Evolutionary conservation across 2,797 vertebrate genomes (phyloP), one percentile per base, ranked within the genome.

Genomic region (Protonibea diacanthus): DNA sequence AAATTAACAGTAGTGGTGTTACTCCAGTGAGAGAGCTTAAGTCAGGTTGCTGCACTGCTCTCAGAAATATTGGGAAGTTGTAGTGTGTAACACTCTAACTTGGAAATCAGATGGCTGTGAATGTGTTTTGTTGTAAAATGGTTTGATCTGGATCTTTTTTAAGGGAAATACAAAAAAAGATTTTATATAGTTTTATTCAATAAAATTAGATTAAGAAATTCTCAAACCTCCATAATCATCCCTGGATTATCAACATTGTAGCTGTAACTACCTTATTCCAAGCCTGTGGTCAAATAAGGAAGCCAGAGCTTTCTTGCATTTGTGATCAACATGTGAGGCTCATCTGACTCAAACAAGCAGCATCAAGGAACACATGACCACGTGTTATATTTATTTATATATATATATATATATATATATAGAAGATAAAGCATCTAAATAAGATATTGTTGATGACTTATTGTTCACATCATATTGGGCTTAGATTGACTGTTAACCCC

Each of bases 241-340:
- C 17, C 23, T 7, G 5, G 8, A 20, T 40, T 44, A 17, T 56
- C 3, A 14, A 14, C 33, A 12, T 6, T 44, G 45, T 25, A 5
- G 11, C 47, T 47, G 20, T 1, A 53, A n/a, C 15, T 52, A 42
- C 14, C 9, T 49, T 25, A 53, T 49, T 63, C 5, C 4, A 15
- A 3, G 21, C n/a, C 3, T 60, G 20, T 56, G 49, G n/a, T 60
- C 23, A 40, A 6, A 68, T 13, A 73, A 38, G 45, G 1, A 79
- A 78, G 15, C 18, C 2, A 27, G 12, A 61, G 8, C 3, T 2
- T 21, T 71, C 17, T 25, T 74, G 9, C 5, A 29, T 68, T 72
- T 67, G 40, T 58, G 18, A 42, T 74, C n/a, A 47, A 7, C 62
- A 60, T 49, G 70, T 71, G 61, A 71, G 42, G 27, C 29, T 57